A percentile compares a stretch with the other conserved stretches of the same genome.
phyloP scores from a whole-genome alignment of 2,113 vertebrate species.

The Puffinus mauretanicus region DNA sequence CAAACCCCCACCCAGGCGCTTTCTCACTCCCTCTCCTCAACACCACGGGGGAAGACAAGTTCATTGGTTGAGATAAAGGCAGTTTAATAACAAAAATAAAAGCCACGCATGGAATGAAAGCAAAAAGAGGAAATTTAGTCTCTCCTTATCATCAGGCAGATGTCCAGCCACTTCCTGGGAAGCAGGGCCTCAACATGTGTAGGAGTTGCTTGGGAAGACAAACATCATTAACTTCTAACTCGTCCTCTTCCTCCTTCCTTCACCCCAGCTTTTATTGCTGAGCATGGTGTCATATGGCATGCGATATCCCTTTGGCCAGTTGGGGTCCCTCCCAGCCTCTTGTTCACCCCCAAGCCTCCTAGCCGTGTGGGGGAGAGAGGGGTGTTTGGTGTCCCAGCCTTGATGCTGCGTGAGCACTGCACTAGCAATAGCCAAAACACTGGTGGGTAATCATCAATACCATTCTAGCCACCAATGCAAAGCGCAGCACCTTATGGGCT shows the following conservation, averaged over 20 bases:
- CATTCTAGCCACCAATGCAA: fast-evolving
- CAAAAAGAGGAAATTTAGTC: neutral
- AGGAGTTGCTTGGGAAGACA: neutral
- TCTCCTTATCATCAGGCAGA: neutral
- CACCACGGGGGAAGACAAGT: neutral
- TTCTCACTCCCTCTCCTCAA: neutral
- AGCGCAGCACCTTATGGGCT: fast-evolving
- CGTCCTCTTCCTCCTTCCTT: neutral
- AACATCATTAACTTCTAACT: neutral
- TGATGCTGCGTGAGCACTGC: too few relatives aligned
- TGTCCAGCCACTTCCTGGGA: neutral
- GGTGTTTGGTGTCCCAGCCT: neutral
- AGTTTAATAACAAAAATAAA: neutral
- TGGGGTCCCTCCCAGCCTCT: neutral
- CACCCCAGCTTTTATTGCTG: neutral
- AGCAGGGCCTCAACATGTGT: fast-evolving
- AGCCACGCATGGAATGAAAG: fast-evolving
- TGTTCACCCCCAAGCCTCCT: neutral
- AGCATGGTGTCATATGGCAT: neutral
- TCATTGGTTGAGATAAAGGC: neutral
- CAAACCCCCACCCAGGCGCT: fast-evolving
- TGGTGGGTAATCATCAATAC: fast-evolving
- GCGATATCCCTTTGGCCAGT: neutral
- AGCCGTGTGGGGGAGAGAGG: fast-evolving
- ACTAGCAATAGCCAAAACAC: neutral